These are phyloP conservation scores for Drosophila nikananu DNA, from an alignment of 1,140 invertebrate species.

Conservation along the genomic window DNA sequence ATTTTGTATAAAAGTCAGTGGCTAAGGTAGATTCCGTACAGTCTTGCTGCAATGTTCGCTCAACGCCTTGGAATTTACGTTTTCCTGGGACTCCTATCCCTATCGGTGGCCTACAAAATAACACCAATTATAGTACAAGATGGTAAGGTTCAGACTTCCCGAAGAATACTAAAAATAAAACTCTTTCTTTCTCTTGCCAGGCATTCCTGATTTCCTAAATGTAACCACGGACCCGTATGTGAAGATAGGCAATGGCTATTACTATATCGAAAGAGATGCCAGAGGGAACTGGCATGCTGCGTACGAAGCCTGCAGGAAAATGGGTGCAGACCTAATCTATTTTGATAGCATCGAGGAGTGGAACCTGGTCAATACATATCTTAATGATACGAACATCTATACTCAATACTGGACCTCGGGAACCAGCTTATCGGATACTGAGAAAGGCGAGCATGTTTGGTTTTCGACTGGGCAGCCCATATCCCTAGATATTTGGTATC, in stretches of 20 bases:
- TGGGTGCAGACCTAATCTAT: neutral
- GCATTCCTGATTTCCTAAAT: constrained; percentile 1
- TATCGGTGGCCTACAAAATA: constrained; percentile 4
- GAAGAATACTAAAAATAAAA: too few species aligned
- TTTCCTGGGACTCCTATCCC: neutral
- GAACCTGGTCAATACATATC: neutral
- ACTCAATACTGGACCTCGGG: neutral
- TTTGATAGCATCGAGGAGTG: constrained; percentile 5
- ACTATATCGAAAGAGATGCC: neutral
- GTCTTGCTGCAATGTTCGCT: neutral
- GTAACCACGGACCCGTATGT: constrained; percentile 4
- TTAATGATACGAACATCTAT: neutral
- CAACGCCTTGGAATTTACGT: neutral
- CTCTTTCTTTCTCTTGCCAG: neutral
- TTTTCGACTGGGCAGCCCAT: neutral
- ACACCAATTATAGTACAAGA: neutral
- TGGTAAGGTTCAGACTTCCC: neutral
- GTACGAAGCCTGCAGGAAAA: neutral
- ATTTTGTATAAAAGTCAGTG: neutral
- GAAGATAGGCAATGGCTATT: constrained; percentile 14
- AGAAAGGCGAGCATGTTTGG: neutral
- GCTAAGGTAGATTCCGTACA: neutral
- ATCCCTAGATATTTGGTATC: constrained; percentile 1
- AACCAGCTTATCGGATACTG: neutral
- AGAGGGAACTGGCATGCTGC: neutral